Conservation (phyloP, 2,888 invertebrate genomes). For the Sycophila texana region DNA sequence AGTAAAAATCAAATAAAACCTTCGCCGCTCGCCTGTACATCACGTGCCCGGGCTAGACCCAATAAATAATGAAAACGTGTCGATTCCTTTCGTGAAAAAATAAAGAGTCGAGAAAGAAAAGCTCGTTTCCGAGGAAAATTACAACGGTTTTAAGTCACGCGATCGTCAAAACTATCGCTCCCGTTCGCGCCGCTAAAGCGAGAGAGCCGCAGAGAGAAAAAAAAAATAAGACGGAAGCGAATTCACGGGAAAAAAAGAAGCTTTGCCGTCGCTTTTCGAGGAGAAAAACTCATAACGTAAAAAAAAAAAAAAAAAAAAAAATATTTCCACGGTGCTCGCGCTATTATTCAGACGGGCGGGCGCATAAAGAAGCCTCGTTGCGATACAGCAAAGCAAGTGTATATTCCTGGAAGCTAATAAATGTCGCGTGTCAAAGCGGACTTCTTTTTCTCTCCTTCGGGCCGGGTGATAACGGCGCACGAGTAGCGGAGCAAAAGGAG, state of each 20-base stretch:
- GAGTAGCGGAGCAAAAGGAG: too few relatives aligned
- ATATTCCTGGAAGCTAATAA: conserved; percentile 40
- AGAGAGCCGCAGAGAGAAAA: background rate
- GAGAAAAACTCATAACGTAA: too few relatives aligned
- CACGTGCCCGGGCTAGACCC: background rate
- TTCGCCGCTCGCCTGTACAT: background rate
- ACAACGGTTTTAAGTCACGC: conserved; percentile 35
- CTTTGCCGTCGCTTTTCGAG: too few relatives aligned
- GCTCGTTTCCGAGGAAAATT: background rate
- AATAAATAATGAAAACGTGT: conserved; percentile 31
- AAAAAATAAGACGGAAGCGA: background rate
- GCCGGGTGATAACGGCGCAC: background rate
- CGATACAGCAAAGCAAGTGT: background rate
- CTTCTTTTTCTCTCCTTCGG: background rate
- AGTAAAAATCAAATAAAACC: conserved; percentile 29
- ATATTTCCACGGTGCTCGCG: background rate
- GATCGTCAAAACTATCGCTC: background rate
- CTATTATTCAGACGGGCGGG: conserved; percentile 8
- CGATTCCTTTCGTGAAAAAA: conserved; percentile 19
- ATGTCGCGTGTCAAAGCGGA: conserved; percentile 30
- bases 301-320: too few relatives aligned
- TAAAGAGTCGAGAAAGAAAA: conserved; percentile 6
- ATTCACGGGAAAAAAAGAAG: background rate
- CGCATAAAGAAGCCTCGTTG: background rate
- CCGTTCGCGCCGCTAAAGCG: background rate